These are phyloP conservation scores for Leptura quadrifasciata DNA, from an alignment of 2,888 invertebrate genomes.

Conservation along the genomic window DNA sequence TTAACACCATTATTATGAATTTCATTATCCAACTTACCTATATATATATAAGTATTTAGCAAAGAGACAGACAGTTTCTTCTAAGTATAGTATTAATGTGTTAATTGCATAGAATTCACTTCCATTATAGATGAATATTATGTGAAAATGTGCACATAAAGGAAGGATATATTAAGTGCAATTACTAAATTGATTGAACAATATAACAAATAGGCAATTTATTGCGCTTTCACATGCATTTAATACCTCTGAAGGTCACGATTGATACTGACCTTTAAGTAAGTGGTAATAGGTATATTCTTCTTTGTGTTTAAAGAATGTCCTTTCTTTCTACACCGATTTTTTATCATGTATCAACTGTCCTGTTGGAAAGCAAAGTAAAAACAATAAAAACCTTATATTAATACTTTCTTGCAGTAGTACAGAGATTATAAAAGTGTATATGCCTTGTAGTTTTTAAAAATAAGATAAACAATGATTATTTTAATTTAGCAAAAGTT, in stretches of 20 bases:
- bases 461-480: too few species aligned
- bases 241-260: not conserved
- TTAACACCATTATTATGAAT: too few species aligned
- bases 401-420: too few species aligned
- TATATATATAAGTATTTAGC: not conserved
- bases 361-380: too few species aligned
- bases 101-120: not conserved
- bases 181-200: not conserved
- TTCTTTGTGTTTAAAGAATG: too few species aligned
- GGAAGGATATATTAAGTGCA: not conserved
- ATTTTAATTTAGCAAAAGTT: too few species aligned
- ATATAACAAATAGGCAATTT: not conserved
- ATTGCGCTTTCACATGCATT: slow-evolving; percentile 4
- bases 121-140: not conserved
- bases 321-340: too few species aligned
- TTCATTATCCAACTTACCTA: too few species aligned
- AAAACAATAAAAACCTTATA: too few species aligned
- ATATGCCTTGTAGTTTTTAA: too few species aligned
- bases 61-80: not conserved
- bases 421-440: too few species aligned
- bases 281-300: not conserved
- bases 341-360: too few species aligned
- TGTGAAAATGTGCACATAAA: not conserved
- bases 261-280: not conserved
- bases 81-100: not conserved